These are phyloP conservation scores for Hydraecia micacea DNA, from an alignment of 2,888 invertebrate species.

Conservation along the genomic window DNA sequence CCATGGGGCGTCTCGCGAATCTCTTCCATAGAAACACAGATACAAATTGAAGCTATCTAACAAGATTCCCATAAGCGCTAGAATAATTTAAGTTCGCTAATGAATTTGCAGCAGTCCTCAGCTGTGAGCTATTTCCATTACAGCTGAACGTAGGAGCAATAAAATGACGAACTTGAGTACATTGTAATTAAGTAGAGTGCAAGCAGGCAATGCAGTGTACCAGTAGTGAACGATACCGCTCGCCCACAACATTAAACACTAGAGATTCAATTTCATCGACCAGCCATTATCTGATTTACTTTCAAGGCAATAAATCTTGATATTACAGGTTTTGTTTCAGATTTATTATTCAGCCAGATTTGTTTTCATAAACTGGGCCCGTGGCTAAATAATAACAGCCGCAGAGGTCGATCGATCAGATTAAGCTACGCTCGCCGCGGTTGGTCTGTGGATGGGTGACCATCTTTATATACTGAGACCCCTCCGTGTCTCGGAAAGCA, in stretches of 20 bases:
- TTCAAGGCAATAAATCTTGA: constrained; percentile 24
- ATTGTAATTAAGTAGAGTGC: constrained; percentile 48
- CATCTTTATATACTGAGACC: neutral
- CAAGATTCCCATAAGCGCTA: neutral
- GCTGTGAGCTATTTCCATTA: neutral
- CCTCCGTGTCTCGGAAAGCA: neutral
- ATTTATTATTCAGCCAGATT: neutral
- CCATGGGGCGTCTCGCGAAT: neutral
- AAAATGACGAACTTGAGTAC: constrained; percentile 33
- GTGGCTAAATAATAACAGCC: neutral
- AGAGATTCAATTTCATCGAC: constrained; percentile 46
- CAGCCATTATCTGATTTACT: constrained; percentile 29
- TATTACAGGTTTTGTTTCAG: neutral
- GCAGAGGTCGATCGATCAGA: neutral
- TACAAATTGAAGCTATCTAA: neutral
- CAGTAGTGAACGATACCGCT: constrained; percentile 14
- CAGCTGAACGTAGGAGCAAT: constrained; percentile 17
- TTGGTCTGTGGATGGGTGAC: neutral
- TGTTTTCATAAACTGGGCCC: no score
- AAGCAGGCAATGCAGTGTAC: constrained; percentile 19
- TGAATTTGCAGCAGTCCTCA: neutral
- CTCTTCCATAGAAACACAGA: neutral
- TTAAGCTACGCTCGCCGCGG: neutral
- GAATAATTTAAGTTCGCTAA: neutral
- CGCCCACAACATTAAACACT: constrained; percentile 40